Evolutionary conservation across 2,113 vertebrate species (phyloP).

Genomic region (Macquaria ambigua): DNA sequence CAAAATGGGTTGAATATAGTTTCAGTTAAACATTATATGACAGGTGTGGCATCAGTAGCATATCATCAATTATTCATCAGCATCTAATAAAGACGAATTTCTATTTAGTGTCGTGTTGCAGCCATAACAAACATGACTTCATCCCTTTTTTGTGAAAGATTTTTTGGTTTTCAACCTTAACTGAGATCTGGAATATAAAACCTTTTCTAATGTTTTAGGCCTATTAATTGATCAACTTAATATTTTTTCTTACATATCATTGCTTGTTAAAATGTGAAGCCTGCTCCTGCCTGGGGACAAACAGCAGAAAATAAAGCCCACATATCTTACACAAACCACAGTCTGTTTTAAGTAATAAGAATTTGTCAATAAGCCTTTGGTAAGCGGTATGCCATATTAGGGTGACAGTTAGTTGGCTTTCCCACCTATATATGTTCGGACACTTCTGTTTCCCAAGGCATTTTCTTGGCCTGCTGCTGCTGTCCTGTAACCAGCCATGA

Average conservation of each 20-base stretch:
- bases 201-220: not conserved
- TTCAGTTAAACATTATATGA: too few relatives aligned
- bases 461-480: not conserved
- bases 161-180: too few relatives aligned
- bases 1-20: too few relatives aligned
- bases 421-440: slow-evolving; percentile 22
- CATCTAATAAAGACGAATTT: not conserved
- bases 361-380: not conserved
- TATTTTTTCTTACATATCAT: too few relatives aligned
- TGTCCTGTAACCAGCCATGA: slow-evolving; percentile 50
- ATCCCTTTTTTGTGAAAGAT: not conserved
- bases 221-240: too few relatives aligned
- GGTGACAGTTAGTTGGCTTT: slow-evolving; percentile 7
- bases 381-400: slow-evolving; percentile 34
- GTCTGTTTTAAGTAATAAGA: slow-evolving; percentile 28
- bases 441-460: not conserved
- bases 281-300: not conserved
- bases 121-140: not conserved
- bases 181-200: not conserved
- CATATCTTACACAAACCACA: not conserved
- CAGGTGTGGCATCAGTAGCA: too few relatives aligned
- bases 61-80: too few relatives aligned
- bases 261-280: too few relatives aligned
- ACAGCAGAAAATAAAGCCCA: not conserved
- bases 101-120: not conserved